Conservation (phyloP, 2,888 invertebrate species). For the Sesia bembeciformis region DNA sequence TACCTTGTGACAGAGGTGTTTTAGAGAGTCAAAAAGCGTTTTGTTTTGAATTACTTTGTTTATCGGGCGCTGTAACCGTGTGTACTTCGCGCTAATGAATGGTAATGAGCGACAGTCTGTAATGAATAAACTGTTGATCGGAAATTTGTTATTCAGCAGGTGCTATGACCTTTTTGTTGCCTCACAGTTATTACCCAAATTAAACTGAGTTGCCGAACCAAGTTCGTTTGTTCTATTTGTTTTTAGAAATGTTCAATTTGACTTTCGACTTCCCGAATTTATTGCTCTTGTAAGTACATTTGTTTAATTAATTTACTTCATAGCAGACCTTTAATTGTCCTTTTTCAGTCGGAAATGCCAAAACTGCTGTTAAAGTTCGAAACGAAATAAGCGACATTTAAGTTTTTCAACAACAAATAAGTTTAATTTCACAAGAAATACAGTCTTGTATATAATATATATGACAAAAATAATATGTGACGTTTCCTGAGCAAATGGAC, state of each 20-base stretch:
- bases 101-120: conserved; percentile 27
- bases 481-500: no score
- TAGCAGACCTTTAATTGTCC: no score
- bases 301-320: background rate
- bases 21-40: no score
- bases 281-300: background rate
- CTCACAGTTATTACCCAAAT: conserved; percentile 22
- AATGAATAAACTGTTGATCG: conserved; percentile 35
- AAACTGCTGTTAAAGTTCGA: no score
- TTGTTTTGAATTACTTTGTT: no score
- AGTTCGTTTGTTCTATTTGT: background rate
- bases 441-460: no score
- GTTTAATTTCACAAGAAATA: no score
- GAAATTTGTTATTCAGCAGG: conserved; percentile 29
- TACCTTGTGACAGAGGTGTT: no score
- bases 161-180: conserved; percentile 16
- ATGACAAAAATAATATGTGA: no score
- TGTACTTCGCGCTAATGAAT: conserved; percentile 27
- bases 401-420: no score
- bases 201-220: conserved; percentile 7
- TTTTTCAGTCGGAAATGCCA: no score
- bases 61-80: conserved; percentile 9
- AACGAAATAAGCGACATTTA: no score
- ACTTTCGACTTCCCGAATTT: background rate
- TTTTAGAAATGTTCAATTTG: background rate